Evolutionary conservation across 2,797 vertebrate genomes (phyloP), one percentile per base, ranked within the genome.

Genomic region (Vespertilio murinus): DNA sequence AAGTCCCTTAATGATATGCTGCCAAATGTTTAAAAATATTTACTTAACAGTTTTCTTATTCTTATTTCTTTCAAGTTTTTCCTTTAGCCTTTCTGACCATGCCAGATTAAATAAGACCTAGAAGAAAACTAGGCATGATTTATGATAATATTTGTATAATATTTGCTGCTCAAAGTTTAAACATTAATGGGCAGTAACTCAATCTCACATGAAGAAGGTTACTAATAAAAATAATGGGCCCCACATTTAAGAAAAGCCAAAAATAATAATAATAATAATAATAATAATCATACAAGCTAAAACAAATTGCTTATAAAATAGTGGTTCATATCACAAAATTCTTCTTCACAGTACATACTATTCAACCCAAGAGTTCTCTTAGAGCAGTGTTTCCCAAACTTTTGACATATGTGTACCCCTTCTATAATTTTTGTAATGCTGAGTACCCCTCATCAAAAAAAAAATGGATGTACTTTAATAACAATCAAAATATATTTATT

Each of bases 261-360:
- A 47, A 73, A 74, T 40, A 47, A 59, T 56, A 56, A 56, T 22
- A 73, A 74, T 40, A 47, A 59, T 56, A 73, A 74, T 40, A 47
- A 59, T 56, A 56, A 56, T 22, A 73, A 74, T 40, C 40, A 59
- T 4, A 17, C 17, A 80, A 83, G 59, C 40, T 82, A 89, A 91
- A 91, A 94, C 40, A 84, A 93, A 94, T 77, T 95, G 45, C 74
- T 95, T 88, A 94, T n/a, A 88, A 90, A 96, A 56, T 38, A 93
- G 38, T 90, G 18, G 65, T 38, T 92, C 12, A 33, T 71, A 80
- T 88, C 67, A 93, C n/a, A 95, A 95, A 90, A 82, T 59, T 81
- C 94, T 80, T 81, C 22, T 88, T 92, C 45, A 65, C 40, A 82
- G 52, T 54, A 71, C 52, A 65, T 10, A 70, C 64, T 77, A 93